A percentile compares a stretch with the other conserved stretches of the same genome.
phyloP scores from a whole-genome alignment of 1,140 invertebrate genomes.

The Pemphigus obesinymphae region DNA sequence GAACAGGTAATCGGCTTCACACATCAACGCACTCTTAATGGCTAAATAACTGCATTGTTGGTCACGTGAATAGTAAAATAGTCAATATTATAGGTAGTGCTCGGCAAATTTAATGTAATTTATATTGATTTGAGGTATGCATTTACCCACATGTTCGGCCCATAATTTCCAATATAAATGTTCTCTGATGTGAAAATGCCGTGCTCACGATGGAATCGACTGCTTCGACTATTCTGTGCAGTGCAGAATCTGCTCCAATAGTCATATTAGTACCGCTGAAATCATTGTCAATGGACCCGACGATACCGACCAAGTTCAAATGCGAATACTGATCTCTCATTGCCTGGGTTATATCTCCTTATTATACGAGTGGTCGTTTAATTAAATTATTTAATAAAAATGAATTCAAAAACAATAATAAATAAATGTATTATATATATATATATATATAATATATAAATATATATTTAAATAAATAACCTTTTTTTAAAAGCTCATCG shows the following conservation, averaged over 20 bases:
- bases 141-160: constrained; percentile 59
- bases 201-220: constrained; percentile 61
- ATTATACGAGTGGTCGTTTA: no score
- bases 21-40: constrained; percentile 79
- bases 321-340: background rate
- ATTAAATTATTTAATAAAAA: no score
- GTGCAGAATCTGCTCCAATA: constrained; percentile 60
- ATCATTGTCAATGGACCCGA: constrained; percentile 65
- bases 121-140: no score
- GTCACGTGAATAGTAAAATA: background rate
- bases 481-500: background rate
- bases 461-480: no score
- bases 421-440: no score
- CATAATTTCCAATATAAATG: constrained; percentile 64
- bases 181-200: constrained; percentile 60
- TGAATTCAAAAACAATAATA: no score
- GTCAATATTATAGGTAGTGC: no score
- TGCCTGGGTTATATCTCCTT: constrained; percentile 19
- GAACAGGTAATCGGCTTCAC: constrained; percentile 91
- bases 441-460: no score
- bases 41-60: constrained; percentile 71
- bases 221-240: constrained; percentile 62
- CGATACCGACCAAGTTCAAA: constrained; percentile 59
- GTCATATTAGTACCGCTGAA: constrained; percentile 68
- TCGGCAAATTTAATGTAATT: no score